Base-by-base conservation (phyloP, 2,797 vertebrate genomes). In the Discoglossus pictus region DNA sequence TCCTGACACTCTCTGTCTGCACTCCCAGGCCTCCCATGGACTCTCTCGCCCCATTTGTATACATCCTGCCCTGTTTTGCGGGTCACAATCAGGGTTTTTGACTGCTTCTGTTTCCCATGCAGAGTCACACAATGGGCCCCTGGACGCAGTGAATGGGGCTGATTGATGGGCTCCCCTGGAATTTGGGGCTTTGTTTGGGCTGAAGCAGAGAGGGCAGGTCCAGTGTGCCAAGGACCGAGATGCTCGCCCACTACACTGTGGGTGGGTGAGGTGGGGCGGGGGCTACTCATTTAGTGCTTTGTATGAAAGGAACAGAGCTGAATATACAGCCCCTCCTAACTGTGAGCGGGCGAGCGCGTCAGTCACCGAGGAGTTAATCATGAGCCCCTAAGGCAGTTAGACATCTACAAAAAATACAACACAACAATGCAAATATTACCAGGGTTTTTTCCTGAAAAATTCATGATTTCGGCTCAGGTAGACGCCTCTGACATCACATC, bases 51-150 rank as follows among this genome's bases (percentile, higher is more conserved):
- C 56, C 56, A 21, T 68, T 54, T 61, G 47, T 53, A 25, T 53
- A 42, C 36, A 44, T 27, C 31, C 25, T 21, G 27, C 44, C 51
- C 51, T 63, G 52, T 50, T 48, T 50, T 51, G 52, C 56, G 68
- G 36, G 68, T 70, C 52, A 36, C 68, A 63, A 50, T 51, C 68
- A 50, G 27, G 53, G 56, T 42, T 34, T 69, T 70, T 70, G 51
- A 63, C 43, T 50, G 35, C 24, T 52, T 63, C 42, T 48, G 42
- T 70, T 70, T 70, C 68, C 68, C 60, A 70, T 70, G 63, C 52
- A 58, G 62, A 59, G 54, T 59, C 31, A 50, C 52, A 70, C 60
- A 70, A 63, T 63, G 43, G 25, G 52, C 15, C 38, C 21, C 68
- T 50, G 51, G 52, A 31, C 36, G 7, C 44, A 34, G 68, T 63